Conservation (phyloP, 2,888 invertebrate species). For the Blastobasis lacticolella region DNA sequence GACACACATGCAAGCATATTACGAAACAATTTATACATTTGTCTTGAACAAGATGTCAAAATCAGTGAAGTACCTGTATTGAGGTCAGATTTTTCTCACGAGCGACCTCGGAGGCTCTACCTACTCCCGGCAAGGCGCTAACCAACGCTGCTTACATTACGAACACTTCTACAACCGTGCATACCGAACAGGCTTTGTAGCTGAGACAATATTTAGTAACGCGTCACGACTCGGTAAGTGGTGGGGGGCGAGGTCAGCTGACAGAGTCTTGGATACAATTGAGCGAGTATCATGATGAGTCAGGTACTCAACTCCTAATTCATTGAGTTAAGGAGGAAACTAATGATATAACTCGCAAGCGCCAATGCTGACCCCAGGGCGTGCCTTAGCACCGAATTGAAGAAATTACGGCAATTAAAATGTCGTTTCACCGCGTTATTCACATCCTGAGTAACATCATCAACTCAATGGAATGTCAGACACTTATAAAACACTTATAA, state of each 20-base stretch:
- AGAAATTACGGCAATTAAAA: constrained; percentile 20
- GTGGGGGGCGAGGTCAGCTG: constrained; percentile 46
- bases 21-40: too few species aligned
- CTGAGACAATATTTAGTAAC: constrained; percentile 16
- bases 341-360: constrained; percentile 36
- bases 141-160: constrained; percentile 10
- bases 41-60: constrained; percentile 22
- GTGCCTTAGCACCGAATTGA: constrained; percentile 18
- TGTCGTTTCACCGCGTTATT: constrained; percentile 5
- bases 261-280: constrained; percentile 39
- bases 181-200: constrained; percentile 36
- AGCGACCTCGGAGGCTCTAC: constrained; percentile 28
- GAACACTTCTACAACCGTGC: constrained; percentile 22
- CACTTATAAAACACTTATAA: constrained; percentile 9
- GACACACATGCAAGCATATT: background rate
- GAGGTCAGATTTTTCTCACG: constrained; percentile 55
- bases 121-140: background rate
- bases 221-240: constrained; percentile 35
- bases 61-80: constrained; percentile 26
- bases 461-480: constrained; percentile 24
- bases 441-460: background rate
- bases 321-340: constrained; percentile 43
- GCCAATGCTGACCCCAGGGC: constrained; percentile 34
- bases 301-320: constrained; percentile 23
- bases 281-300: constrained; percentile 18